Conservation (phyloP, 2,113 vertebrate species). For the Pachyramphus minor region DNA sequence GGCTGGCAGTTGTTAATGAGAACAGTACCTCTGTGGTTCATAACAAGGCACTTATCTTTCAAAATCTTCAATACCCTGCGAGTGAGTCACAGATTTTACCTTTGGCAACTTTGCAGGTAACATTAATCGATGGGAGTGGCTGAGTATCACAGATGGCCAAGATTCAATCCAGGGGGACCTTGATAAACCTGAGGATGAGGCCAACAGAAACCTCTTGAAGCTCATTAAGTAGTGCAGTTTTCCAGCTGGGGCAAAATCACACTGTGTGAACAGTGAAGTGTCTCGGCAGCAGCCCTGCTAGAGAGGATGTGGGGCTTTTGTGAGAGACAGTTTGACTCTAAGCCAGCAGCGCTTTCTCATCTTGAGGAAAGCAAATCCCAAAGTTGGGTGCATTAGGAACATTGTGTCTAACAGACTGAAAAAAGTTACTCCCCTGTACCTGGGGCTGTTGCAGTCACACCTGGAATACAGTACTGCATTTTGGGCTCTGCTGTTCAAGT, state of each 20-base stretch:
- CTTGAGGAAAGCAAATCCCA: background rate
- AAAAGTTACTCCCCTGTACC: background rate
- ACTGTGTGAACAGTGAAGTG: background rate
- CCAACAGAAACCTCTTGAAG: background rate
- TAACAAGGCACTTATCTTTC: background rate
- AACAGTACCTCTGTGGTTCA: background rate
- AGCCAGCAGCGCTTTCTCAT: background rate
- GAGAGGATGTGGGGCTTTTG: background rate
- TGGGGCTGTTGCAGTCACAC: background rate
- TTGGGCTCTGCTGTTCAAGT: background rate
- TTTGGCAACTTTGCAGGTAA: background rate
- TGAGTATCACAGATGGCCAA: background rate
- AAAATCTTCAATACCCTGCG: background rate
- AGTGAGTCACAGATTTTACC: background rate
- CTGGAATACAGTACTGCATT: background rate
- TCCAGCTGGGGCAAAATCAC: background rate
- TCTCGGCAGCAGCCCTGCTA: background rate
- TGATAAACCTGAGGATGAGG: background rate
- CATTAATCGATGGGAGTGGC: accelerated
- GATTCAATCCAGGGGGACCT: background rate
- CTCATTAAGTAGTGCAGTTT: background rate
- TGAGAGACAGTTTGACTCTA: background rate
- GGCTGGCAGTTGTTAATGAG: background rate
- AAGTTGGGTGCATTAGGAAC: background rate
- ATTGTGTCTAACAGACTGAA: background rate